Conservation (phyloP, 2,797 vertebrate species). For the Pseudopleuronectes americanus region DNA sequence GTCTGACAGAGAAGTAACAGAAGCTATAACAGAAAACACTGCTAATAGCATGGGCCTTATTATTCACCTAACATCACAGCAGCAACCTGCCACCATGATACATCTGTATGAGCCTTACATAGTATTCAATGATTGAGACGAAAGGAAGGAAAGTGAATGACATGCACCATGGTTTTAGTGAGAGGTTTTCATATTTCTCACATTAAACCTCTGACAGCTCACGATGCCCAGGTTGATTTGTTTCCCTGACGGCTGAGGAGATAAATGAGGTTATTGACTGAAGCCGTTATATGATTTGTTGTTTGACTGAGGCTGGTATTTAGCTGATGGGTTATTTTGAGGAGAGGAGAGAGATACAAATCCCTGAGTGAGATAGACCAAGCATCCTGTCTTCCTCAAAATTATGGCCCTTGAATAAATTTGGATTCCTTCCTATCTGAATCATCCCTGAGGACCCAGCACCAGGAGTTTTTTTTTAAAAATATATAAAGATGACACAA, state of each 20-base stretch:
- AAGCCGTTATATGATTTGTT: slow-evolving; percentile 41
- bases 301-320: slow-evolving; percentile 37
- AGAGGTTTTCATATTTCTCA: slow-evolving; percentile 41
- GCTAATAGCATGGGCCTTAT: slow-evolving; percentile 2
- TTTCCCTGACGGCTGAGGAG: slow-evolving; percentile 51
- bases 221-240: slow-evolving; percentile 44
- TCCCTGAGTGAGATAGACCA: not conserved
- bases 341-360: not conserved
- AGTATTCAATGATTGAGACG: slow-evolving; percentile 6
- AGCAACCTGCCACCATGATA: slow-evolving; percentile 5
- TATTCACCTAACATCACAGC: slow-evolving; percentile 11
- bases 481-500: slow-evolving; percentile 9
- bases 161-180: not conserved
- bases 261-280: slow-evolving; percentile 73
- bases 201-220: slow-evolving; percentile 47
- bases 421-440: slow-evolving; percentile 33
- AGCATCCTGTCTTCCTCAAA: not conserved
- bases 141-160: slow-evolving; percentile 12
- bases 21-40: not conserved
- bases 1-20: not conserved
- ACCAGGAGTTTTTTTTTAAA: not conserved
- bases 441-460: slow-evolving; percentile 7
- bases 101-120: not conserved
- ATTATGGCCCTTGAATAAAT: slow-evolving; percentile 39
- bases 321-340: slow-evolving; percentile 31